These are phyloP conservation scores for Gerris lacustris DNA, from an alignment of 2,888 invertebrate genomes.

Conservation along the genomic window DNA sequence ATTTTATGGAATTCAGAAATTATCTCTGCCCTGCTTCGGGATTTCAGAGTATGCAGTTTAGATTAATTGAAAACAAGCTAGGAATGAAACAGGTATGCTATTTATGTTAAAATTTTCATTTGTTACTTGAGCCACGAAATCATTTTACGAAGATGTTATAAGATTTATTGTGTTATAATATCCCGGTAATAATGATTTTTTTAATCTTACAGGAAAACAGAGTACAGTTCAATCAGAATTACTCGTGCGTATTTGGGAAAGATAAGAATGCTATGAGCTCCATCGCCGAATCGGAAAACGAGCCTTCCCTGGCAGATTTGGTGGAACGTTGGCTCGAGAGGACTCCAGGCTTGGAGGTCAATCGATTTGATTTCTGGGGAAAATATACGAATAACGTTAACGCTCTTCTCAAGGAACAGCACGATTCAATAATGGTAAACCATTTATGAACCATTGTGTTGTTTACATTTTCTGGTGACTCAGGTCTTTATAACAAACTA, in stretches of 20 bases:
- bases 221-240: conserved; percentile 87
- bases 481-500: conserved; percentile 2
- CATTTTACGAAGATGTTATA: too few relatives aligned
- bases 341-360: conserved; percentile 76
- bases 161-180: too few relatives aligned
- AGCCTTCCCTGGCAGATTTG: conserved; percentile 71
- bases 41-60: conserved; percentile 93
- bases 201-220: conserved; percentile 57
- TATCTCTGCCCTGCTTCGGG: conserved; percentile 92
- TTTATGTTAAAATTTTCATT: not conserved
- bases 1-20: conserved; percentile 94
- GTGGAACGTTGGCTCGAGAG: conserved; percentile 89
- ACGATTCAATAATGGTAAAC: conserved; percentile 47
- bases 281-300: conserved; percentile 57
- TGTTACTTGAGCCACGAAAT: not conserved
- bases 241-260: conserved; percentile 70
- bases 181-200: too few relatives aligned
- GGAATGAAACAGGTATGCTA: conserved; percentile 44
- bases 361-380: conserved; percentile 87
- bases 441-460: conserved; percentile 26
- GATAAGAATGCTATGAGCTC: conserved; percentile 50
- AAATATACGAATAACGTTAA: conserved; percentile 68
- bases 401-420: conserved; percentile 56
- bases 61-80: conserved; percentile 88
- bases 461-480: too few relatives aligned